phyloP scores from a whole-genome alignment of 2,113 vertebrate species.

The Sinocyclocheilus rhinocerous region DNA sequence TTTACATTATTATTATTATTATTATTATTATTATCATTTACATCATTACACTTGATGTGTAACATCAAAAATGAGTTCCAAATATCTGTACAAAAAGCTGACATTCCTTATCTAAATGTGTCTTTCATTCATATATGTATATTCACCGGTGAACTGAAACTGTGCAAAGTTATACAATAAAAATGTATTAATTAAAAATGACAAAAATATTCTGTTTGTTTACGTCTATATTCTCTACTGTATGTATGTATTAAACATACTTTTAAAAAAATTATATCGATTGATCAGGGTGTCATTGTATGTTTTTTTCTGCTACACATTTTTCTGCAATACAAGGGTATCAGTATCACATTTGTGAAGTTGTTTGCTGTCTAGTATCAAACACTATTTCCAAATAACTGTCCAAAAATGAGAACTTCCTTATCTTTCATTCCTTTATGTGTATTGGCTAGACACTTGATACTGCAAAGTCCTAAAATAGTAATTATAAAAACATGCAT shows the following conservation, averaged over 20 bases:
- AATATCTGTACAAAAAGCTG: neutral
- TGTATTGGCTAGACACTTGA: neutral
- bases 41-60: too few relatives aligned
- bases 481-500: neutral
- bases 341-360: neutral
- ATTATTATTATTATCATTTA: too few relatives aligned
- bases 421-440: neutral
- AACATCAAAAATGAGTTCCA: neutral
- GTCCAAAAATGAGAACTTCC: neutral
- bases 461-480: neutral
- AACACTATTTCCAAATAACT: neutral
- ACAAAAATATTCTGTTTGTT: neutral
- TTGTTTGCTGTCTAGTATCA: neutral
- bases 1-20: too few relatives aligned
- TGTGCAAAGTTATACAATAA: neutral
- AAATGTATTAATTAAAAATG: neutral
- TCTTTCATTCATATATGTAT: neutral
- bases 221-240: neutral
- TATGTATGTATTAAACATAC: neutral
- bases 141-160: neutral
- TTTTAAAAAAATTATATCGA: neutral
- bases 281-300: neutral
- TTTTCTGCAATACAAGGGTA: neutral
- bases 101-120: neutral
- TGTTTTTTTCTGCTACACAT: neutral